Evolutionary conservation across 2,797 vertebrate species (phyloP).

Genomic region (Brachymystax lenok): DNA sequence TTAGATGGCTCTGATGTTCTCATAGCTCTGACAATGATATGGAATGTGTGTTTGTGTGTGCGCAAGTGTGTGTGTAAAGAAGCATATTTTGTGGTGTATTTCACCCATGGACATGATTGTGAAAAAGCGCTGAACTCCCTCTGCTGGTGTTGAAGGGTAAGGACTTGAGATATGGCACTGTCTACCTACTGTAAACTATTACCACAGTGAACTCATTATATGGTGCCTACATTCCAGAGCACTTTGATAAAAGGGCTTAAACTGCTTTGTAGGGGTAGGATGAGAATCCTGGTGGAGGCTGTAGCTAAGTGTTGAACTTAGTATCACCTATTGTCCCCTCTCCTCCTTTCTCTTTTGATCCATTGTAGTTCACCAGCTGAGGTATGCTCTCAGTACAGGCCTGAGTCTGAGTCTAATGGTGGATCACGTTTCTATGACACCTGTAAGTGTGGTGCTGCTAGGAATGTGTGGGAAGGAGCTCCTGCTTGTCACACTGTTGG

Average conservation of each 20-base stretch:
- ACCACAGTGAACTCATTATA: neutral
- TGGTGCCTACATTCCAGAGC: neutral
- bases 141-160: conserved; percentile 19
- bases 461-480: neutral
- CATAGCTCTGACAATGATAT: neutral
- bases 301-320: too few species aligned
- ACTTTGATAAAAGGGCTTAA: neutral
- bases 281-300: too few species aligned
- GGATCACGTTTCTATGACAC: neutral
- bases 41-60: conserved; percentile 3
- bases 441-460: neutral
- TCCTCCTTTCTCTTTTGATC: neutral
- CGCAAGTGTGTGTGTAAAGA: neutral
- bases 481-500: neutral
- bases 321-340: too few species aligned
- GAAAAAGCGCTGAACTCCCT: conserved; percentile 22
- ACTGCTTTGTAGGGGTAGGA: too few species aligned
- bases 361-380: neutral
- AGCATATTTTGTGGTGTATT: neutral
- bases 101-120: neutral
- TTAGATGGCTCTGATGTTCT: neutral
- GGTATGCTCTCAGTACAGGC: neutral
- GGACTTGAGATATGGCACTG: neutral
- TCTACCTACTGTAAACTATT: neutral
- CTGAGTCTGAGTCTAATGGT: neutral